Evolutionary conservation across 2,888 invertebrate genomes (phyloP).

Genomic region (Eledona agricola): DNA sequence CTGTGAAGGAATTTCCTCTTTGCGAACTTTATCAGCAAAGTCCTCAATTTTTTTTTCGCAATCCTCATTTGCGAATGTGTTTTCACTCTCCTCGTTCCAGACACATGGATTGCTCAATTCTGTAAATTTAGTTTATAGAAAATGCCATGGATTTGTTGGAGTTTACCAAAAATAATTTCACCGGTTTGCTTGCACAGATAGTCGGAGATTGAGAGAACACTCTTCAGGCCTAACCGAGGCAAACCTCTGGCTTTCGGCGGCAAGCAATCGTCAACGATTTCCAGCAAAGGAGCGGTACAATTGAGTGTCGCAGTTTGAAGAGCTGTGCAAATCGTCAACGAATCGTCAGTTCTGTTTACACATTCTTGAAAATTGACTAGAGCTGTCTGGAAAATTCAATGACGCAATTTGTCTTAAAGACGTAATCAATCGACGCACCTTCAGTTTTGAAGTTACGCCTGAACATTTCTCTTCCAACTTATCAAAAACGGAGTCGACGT

Average conservation of each 20-base stretch:
- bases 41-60: slow-evolving; percentile 14
- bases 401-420: neutral
- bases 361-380: slow-evolving; percentile 11
- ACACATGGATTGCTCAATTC: slow-evolving; percentile 20
- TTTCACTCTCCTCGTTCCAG: slow-evolving; percentile 14
- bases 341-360: slow-evolving; percentile 19
- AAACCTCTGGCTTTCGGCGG: slow-evolving; percentile 18
- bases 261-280: slow-evolving; percentile 19
- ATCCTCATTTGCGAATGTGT: slow-evolving; percentile 2
- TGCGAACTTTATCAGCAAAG: slow-evolving; percentile 1
- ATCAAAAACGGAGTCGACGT: slow-evolving; percentile 6
- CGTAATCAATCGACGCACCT: slow-evolving; percentile 3
- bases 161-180: slow-evolving; percentile 20
- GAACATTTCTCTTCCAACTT: slow-evolving; percentile 20
- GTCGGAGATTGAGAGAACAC: slow-evolving; percentile 14
- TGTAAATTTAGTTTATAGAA: slow-evolving; percentile 1
- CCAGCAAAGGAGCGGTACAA: slow-evolving; percentile 13
- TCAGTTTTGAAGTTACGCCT: slow-evolving; percentile 16
- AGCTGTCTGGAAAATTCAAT: slow-evolving; percentile 4
- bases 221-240: slow-evolving; percentile 18
- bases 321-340: slow-evolving; percentile 16
- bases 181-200: slow-evolving; percentile 23
- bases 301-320: slow-evolving; percentile 14
- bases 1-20: slow-evolving; percentile 8
- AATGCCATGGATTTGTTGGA: neutral